Conservation (phyloP, 1,140 invertebrate genomes). For the Diabrotica undecimpunctata region DNA sequence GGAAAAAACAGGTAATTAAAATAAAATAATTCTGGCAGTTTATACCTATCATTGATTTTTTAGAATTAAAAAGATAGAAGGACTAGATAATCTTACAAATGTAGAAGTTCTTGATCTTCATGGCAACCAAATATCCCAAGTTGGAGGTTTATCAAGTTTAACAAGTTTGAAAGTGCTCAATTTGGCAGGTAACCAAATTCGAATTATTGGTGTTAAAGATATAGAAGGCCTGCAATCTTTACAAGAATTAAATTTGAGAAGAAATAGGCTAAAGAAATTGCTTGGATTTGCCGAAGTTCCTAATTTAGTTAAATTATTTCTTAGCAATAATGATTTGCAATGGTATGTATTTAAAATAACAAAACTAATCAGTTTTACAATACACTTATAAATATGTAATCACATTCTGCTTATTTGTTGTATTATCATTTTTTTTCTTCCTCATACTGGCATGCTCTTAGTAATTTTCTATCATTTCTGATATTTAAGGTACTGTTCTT, state of each 20-base stretch:
- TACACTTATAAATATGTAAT: too few relatives aligned
- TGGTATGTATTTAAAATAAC: constrained; percentile 50
- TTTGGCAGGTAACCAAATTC: constrained; percentile 84
- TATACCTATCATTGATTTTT: constrained; percentile 14
- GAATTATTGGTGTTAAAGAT: constrained; percentile 66
- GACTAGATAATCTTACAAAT: constrained; percentile 65
- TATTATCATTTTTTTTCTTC: too few relatives aligned
- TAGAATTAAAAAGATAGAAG: constrained; percentile 73
- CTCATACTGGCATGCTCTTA: too few relatives aligned
- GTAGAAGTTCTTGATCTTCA: constrained; percentile 88
- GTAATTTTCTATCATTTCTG: too few relatives aligned
- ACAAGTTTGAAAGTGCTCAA: constrained; percentile 82
- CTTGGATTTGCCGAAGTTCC: constrained; percentile 75
- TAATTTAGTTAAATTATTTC: constrained; percentile 76
- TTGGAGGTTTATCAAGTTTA: constrained; percentile 59
- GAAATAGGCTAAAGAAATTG: constrained; percentile 78
- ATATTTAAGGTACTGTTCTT: too few relatives aligned
- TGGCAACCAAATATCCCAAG: constrained; percentile 76
- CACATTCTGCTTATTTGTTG: too few relatives aligned
- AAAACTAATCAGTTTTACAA: constrained; percentile 4
- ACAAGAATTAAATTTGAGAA: constrained; percentile 80
- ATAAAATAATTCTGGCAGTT: not conserved
- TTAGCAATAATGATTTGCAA: constrained; percentile 83
- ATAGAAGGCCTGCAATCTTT: constrained; percentile 72
- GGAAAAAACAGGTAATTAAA: constrained; percentile 75